Evolutionary conservation across 2,797 vertebrate species (phyloP).

Genomic region (Centropyge bicolor): DNA sequence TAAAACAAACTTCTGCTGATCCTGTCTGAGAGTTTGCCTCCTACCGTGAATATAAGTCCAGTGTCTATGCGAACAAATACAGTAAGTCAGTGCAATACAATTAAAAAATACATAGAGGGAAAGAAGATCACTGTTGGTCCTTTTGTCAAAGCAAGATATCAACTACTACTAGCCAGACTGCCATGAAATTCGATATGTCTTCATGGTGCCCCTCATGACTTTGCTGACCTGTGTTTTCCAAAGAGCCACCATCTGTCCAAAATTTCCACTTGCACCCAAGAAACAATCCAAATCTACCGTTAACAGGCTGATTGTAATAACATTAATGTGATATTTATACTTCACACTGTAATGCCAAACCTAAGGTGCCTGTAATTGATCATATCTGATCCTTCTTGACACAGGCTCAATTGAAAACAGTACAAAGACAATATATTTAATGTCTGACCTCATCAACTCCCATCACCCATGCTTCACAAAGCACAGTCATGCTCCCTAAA

Average conservation of each 20-base stretch:
- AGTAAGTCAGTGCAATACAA: not conserved
- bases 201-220: slow-evolving; percentile 2
- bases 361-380: too few species aligned
- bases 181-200: slow-evolving; percentile 9
- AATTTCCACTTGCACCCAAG: not conserved
- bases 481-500: not conserved
- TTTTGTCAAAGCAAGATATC: not conserved
- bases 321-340: not conserved
- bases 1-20: slow-evolving; percentile 56
- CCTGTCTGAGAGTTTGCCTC: slow-evolving; percentile 40
- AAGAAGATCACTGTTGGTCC: not conserved
- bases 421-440: too few species aligned
- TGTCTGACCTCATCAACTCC: too few species aligned
- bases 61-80: not conserved
- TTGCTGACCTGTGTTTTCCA: not conserved
- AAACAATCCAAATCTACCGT: not conserved
- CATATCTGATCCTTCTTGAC: too few species aligned
- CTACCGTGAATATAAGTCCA: slow-evolving; percentile 7
- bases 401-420: too few species aligned
- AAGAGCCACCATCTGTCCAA: slow-evolving; percentile 9
- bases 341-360: too few species aligned
- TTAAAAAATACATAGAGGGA: not conserved
- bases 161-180: not conserved
- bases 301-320: not conserved
- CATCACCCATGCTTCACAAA: too few species aligned